Base-by-base conservation (phyloP, 1,140 invertebrate species). In the Akabosia matsudoensis region DNA sequence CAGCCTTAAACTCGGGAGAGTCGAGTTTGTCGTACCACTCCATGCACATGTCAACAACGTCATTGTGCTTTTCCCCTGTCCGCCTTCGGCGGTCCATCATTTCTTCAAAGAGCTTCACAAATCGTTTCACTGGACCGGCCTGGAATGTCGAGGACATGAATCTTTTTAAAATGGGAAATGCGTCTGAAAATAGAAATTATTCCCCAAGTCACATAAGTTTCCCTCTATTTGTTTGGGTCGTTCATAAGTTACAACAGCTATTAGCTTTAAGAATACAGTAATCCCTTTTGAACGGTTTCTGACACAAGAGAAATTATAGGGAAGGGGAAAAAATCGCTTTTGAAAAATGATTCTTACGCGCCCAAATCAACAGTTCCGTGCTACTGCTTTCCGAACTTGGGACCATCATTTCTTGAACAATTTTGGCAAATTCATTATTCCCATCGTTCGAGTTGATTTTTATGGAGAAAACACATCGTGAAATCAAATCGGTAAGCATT, bases 1-100 rank as follows among this genome's bases (percentile, higher is more conserved):
- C n/a, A n/a, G n/a, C n/a, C 31, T 76, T 76, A 22, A 33, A 73
- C 24, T 76, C 75, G 1, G 75, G 75, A 34, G 74, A 67, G 14
- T 33, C 52, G 30, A 79, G 67, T 28, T 67, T 73, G 14, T 74
- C n/a, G 18, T 10, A 51, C 24, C 51, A 76, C 54, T 76, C 51
- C 0, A 34, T 37, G 24, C 73, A 33, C 3, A 74, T 13, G 73
- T 78, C 76, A 26, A 26, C 67, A 54, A 75, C 45, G 45, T 78
- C 76, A 22, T 52, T 54, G 4, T 37, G 22, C 18, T 70, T 74
- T 52, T 45, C 45, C 24, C 73, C 67, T 1, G 22, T 45, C 18
- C 37, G 24, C 0, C 73, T 18, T 1, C 70, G 70, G 1, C 4
- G 3, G 4, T 34, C 33, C 70, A 72, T 34, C 31, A 72, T 72